Percentiles rank a stretch among this genome's conserved stretches.
Conservation (phyloP, 1,140 invertebrate genomes). For the Aphis gossypii region DNA sequence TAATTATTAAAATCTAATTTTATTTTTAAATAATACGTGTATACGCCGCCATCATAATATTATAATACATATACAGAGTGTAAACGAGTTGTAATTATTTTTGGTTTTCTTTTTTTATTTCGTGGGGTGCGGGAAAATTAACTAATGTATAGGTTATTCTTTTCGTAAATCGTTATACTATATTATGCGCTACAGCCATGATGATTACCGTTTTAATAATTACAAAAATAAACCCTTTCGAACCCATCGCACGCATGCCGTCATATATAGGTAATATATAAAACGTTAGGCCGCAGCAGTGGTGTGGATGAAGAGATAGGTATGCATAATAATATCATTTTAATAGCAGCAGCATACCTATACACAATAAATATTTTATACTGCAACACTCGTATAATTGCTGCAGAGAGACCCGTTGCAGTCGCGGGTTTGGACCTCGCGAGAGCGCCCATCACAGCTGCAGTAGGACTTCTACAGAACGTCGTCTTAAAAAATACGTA, state of each 20-base stretch:
- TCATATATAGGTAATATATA: neutral
- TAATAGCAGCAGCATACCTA: neutral
- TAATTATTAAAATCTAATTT: slow-evolving; percentile 1
- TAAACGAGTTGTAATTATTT: neutral
- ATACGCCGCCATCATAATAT: neutral
- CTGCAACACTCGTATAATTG: neutral
- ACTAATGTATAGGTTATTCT: neutral
- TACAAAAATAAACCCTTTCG: neutral
- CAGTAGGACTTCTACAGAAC: neutral
- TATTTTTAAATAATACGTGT: neutral
- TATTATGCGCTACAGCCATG: neutral
- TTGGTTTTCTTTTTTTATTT: neutral
- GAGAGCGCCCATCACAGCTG: no score
- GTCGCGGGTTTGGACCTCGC: neutral
- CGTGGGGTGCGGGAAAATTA: neutral
- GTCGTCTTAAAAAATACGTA: no score
- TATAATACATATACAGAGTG: no score
- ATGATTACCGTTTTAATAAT: neutral
- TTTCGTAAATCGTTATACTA: neutral
- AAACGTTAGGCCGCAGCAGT: neutral
- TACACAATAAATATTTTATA: neutral
- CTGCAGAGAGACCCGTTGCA: neutral
- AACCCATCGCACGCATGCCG: neutral
- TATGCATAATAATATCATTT: neutral
- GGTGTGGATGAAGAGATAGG: neutral